A percentile compares a stretch with the other conserved stretches of the same genome.
These are phyloP conservation scores for Phenganax stokvisi DNA, from an alignment of 92 coral and sea anemone species.

Conservation along the genomic window DNA sequence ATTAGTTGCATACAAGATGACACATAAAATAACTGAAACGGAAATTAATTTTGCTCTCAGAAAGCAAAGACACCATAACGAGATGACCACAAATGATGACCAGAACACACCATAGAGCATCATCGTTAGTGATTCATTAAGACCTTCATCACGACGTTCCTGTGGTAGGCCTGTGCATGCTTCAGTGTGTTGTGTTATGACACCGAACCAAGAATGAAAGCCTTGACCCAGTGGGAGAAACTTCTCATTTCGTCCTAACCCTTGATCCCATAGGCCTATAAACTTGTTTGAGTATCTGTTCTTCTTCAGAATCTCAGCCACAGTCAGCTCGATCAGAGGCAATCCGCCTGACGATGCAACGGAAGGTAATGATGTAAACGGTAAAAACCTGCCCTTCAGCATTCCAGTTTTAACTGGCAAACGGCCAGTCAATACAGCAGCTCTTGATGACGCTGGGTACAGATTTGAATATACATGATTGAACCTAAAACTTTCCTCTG, in stretches of 20 bases:
- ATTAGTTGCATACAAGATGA: slow-evolving; percentile 22
- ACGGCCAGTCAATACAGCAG: slow-evolving; percentile 80
- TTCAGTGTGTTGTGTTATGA: slow-evolving; percentile 63
- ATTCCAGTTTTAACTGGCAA: slow-evolving; percentile 90
- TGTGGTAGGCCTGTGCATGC: slow-evolving; percentile 40
- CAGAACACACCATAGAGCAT: slow-evolving; percentile 39
- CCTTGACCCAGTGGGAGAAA: slow-evolving; percentile 77
- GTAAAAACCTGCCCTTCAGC: slow-evolving; percentile 70
- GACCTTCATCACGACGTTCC: slow-evolving; percentile 7
- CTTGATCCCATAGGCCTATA: slow-evolving; percentile 88
- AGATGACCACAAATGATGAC: slow-evolving; percentile 13
- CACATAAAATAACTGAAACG: slow-evolving; percentile 27
- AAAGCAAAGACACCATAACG: slow-evolving; percentile 48
- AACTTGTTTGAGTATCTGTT: slow-evolving; percentile 60
- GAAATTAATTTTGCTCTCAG: slow-evolving; percentile 8
- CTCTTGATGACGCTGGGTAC: slow-evolving; percentile 67
- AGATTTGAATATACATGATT: slow-evolving; percentile 76
- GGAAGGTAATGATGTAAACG: slow-evolving; percentile 75
- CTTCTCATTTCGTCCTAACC: slow-evolving; percentile 63
- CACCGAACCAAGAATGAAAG: slow-evolving; percentile 81
- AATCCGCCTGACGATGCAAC: slow-evolving; percentile 83
- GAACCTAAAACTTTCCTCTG: slow-evolving; percentile 53
- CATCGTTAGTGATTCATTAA: slow-evolving; percentile 27
- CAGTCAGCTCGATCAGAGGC: slow-evolving; percentile 53
- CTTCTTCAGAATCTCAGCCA: slow-evolving; percentile 62